phyloP scores from a whole-genome alignment of 2,797 vertebrate species.

The Poeciliopsis paucimaculata region DNA sequence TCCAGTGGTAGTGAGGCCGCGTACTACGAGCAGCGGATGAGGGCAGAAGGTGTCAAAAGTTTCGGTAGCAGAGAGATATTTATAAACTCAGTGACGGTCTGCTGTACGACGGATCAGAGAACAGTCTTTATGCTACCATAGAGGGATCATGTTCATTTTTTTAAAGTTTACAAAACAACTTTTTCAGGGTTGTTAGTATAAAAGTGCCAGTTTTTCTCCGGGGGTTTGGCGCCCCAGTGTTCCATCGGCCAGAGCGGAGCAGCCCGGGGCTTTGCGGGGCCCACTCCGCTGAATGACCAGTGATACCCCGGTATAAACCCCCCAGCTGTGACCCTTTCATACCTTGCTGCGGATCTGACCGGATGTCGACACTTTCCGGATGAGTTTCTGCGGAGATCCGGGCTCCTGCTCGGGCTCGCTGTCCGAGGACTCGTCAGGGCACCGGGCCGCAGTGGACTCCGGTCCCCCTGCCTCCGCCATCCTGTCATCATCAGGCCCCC shows the following conservation, averaged over 20 bases:
- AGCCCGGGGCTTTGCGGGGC: constrained; percentile 22
- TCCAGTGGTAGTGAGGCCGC: neutral
- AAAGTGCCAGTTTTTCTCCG: neutral
- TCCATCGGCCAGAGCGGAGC: neutral
- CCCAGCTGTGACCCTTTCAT: constrained; percentile 13
- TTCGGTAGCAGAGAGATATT: neutral
- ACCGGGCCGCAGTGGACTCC: constrained; percentile 77
- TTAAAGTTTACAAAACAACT: neutral
- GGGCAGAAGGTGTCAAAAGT: neutral
- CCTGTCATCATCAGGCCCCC: constrained; percentile 67
- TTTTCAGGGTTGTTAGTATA: fast-evolving
- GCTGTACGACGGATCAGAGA: neutral
- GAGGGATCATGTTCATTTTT: fast-evolving
- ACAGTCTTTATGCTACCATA: fast-evolving
- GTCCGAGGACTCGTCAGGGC: constrained; percentile 91
- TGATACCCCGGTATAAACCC: neutral
- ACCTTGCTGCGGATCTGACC: constrained; percentile 97
- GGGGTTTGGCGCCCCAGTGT: neutral
- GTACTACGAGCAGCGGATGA: neutral
- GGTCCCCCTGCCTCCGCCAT: constrained; percentile 81
- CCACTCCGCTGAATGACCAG: constrained; percentile 36
- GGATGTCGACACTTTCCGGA: constrained; percentile 95
- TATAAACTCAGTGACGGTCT: neutral
- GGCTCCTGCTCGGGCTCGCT: constrained; percentile 94
- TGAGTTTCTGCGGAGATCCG: constrained; percentile 92